Conservation (phyloP, 2,113 vertebrate species). For the Tyrannus savana region DNA sequence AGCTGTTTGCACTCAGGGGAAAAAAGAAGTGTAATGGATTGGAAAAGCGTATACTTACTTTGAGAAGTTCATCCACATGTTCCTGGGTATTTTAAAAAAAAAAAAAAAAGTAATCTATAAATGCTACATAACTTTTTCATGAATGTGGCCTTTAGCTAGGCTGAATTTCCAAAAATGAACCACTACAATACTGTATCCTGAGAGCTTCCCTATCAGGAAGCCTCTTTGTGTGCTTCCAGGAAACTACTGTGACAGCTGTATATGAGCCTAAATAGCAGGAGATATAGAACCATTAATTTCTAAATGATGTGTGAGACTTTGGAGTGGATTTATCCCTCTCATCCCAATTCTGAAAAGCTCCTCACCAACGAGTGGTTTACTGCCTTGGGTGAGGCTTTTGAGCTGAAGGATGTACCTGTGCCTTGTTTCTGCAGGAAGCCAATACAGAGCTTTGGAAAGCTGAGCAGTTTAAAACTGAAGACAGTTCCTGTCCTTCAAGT, state of each 20-base stretch:
- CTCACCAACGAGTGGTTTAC: not conserved
- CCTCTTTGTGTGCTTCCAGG: not conserved
- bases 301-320: not conserved
- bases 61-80: slow-evolving; percentile 22
- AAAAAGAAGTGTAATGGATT: slow-evolving; percentile 43
- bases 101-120: slow-evolving; percentile 27
- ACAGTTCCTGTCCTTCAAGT: not conserved
- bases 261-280: not conserved
- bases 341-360: not conserved
- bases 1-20: not conserved
- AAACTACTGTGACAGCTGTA: not conserved
- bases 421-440: not conserved
- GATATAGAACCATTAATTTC: not conserved
- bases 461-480: not conserved
- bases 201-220: not conserved
- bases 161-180: slow-evolving; percentile 44
- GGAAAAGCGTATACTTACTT: slow-evolving; percentile 35
- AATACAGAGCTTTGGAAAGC: not conserved
- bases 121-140: slow-evolving; percentile 53
- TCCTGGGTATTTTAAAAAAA: not conserved
- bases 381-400: not conserved
- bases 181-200: not conserved
- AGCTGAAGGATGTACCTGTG: fast-evolving
- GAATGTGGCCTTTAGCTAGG: slow-evolving; percentile 35
- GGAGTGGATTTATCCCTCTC: not conserved